Evolutionary conservation across 2,113 vertebrate genomes (phyloP).

Genomic region (Murina feae): DNA sequence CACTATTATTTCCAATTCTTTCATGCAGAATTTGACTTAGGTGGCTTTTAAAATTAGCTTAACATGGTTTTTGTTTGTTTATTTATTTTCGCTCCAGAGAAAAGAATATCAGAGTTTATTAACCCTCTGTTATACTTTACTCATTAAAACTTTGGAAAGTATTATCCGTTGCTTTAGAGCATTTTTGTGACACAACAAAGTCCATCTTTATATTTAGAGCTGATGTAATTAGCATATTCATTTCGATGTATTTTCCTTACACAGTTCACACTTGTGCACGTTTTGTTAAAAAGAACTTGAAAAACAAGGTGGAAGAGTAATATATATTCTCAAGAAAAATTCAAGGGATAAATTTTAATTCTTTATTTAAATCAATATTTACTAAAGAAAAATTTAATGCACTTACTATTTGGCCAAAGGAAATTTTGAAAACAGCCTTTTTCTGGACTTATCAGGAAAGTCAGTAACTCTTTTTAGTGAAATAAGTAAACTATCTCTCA

Average conservation of each 20-base stretch:
- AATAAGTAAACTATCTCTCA: slow-evolving; percentile 8
- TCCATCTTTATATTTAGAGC: background rate
- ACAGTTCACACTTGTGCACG: background rate
- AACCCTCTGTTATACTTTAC: background rate
- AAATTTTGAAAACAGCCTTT: slow-evolving; percentile 31
- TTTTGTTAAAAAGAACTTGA: slow-evolving; percentile 11
- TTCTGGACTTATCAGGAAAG: background rate
- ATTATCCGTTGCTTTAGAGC: background rate
- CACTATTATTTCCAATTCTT: background rate
- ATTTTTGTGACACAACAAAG: background rate
- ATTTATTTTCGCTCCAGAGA: background rate
- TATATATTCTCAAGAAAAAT: background rate
- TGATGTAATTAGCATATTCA: slow-evolving; percentile 4
- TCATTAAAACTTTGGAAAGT: slow-evolving; percentile 8
- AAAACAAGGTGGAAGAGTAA: slow-evolving; percentile 3
- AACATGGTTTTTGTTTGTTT: background rate
- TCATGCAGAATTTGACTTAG: background rate
- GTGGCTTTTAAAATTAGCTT: slow-evolving; percentile 11
- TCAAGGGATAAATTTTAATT: slow-evolving; percentile 14
- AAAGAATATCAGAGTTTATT: background rate
- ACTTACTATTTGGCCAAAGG: background rate
- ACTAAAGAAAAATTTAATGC: background rate
- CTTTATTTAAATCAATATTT: slow-evolving; percentile 26
- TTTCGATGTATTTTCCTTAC: background rate
- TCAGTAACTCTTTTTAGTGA: background rate